Evolutionary conservation across 2,797 vertebrate genomes (phyloP).

Genomic region (Anabacerthia variegaticeps): DNA sequence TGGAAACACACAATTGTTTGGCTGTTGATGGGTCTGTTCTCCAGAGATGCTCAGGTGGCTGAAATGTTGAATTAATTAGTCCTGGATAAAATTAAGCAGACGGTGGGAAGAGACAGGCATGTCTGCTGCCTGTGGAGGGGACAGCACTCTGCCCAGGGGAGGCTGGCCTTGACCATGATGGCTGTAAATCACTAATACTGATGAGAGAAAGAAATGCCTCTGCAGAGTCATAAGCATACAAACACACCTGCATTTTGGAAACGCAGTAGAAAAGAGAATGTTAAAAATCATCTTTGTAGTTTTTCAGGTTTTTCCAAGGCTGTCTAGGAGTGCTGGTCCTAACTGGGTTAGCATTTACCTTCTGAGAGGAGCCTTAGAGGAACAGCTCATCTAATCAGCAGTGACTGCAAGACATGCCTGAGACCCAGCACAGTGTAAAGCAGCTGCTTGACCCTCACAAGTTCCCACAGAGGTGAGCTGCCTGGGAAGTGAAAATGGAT

Average conservation of each 20-base stretch:
- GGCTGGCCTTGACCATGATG: not conserved
- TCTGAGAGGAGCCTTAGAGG: not conserved
- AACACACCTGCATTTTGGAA: not conserved
- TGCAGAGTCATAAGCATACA: not conserved
- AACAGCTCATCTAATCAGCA: not conserved
- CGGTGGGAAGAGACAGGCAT: not conserved
- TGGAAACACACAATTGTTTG: not conserved
- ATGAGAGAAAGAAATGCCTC: not conserved
- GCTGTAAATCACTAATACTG: not conserved
- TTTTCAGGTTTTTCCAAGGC: not conserved
- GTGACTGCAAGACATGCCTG: not conserved
- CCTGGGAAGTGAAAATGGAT: not conserved
- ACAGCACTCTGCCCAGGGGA: not conserved
- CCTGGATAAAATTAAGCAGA: not conserved
- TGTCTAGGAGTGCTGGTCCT: not conserved
- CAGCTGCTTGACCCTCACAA: not conserved
- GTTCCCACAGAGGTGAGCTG: not conserved
- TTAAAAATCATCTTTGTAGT: not conserved
- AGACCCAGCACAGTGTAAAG: not conserved
- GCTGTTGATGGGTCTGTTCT: not conserved
- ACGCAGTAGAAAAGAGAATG: not conserved
- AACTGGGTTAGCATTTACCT: not conserved
- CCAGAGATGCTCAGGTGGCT: not conserved
- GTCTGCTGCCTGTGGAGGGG: not conserved
- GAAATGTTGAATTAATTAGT: not conserved